These are phyloP conservation scores for Gymnarchus niloticus DNA, from an alignment of 2,113 vertebrate genomes.

Conservation along the genomic window DNA sequence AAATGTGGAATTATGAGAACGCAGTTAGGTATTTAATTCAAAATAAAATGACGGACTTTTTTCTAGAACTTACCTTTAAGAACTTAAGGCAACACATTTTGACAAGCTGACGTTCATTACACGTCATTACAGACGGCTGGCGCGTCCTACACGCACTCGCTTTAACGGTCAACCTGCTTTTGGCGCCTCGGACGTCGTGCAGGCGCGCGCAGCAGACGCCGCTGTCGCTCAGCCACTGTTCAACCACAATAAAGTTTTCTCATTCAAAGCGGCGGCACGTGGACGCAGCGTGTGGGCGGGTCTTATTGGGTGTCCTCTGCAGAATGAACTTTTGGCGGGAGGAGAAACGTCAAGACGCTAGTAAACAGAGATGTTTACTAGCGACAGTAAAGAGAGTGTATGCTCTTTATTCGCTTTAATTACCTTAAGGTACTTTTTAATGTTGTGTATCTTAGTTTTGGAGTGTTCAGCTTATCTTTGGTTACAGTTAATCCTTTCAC, in stretches of 20 bases:
- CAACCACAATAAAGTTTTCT: constrained; percentile 35
- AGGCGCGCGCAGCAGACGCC: not conserved
- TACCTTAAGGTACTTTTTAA: not conserved
- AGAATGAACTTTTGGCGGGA: constrained; percentile 39
- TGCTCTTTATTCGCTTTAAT: not conserved
- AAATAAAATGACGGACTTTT: not conserved
- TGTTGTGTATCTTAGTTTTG: not conserved
- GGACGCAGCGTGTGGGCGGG: constrained; percentile 42
- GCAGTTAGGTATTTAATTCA: not conserved
- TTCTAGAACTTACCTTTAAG: not conserved
- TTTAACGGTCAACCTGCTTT: not conserved
- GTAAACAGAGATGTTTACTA: too few relatives aligned
- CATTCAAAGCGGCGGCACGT: constrained; percentile 30
- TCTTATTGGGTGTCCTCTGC: not conserved
- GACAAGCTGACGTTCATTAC: not conserved
- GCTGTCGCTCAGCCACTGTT: not conserved
- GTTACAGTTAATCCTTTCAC: not conserved
- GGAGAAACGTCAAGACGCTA: not conserved
- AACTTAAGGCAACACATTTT: not conserved
- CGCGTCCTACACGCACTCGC: not conserved
- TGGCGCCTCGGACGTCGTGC: too few relatives aligned
- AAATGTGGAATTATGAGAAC: not conserved
- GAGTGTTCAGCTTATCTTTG: not conserved
- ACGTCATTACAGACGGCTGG: not conserved
- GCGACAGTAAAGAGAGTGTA: not conserved